These are phyloP conservation scores for Diachasma alloeum DNA, from an alignment of 1,140 invertebrate species.

Conservation along the genomic window DNA sequence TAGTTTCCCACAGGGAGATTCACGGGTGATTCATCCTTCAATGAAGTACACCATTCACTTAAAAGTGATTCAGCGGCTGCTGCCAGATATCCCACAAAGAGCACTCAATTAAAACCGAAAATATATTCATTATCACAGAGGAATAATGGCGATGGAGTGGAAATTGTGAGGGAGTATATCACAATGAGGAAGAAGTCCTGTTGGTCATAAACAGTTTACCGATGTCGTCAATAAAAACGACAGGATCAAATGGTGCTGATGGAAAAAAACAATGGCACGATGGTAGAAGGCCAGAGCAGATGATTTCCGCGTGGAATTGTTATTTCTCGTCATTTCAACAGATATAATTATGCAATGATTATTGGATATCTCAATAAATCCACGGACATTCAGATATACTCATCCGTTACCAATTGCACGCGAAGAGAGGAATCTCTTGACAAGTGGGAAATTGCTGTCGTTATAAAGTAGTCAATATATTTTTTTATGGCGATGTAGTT, in stretches of 20 bases:
- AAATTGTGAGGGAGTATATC: no score
- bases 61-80: not conserved
- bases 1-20: not conserved
- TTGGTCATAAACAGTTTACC: no score
- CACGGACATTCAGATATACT: not conserved
- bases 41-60: not conserved
- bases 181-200: no score
- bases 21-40: not conserved
- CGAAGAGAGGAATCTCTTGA: no score
- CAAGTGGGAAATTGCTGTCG: no score
- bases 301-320: not conserved
- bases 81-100: not conserved
- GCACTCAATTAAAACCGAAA: not conserved
- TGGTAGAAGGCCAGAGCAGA: not conserved
- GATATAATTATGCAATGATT: not conserved
- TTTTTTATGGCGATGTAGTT: no score
- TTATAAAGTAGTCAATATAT: no score
- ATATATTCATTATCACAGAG: not conserved
- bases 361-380: not conserved
- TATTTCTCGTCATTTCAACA: not conserved
- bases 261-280: not conserved
- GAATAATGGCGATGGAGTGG: no score
- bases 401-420: not conserved
- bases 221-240: not conserved
- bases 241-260: not conserved